These are phyloP conservation scores for Gambelia wislizenii DNA, from an alignment of 2,797 vertebrate genomes.

Conservation along the genomic window DNA sequence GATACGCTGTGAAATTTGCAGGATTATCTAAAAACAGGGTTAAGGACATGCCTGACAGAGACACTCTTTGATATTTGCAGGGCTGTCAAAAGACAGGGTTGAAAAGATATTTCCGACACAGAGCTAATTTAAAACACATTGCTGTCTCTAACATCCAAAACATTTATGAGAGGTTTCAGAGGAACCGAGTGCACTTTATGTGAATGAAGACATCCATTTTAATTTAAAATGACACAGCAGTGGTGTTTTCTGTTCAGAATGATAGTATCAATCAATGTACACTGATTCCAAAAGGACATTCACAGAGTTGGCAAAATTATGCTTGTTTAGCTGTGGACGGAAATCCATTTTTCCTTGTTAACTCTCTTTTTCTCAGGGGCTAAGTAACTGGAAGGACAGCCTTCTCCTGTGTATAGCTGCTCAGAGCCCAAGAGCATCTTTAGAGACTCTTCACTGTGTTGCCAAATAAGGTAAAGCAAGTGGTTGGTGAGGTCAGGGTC, in stretches of 20 bases:
- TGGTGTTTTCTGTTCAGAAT: slow-evolving; percentile 34
- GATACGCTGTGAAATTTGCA: neutral
- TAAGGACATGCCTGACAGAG: slow-evolving; percentile 37
- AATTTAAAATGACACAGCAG: neutral
- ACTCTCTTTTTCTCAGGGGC: neutral
- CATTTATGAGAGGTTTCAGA: neutral
- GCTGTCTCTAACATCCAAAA: slow-evolving; percentile 21
- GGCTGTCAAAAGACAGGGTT: slow-evolving; percentile 9
- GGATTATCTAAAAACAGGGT: slow-evolving; percentile 3
- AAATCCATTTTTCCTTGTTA: neutral
- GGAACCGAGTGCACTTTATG: neutral
- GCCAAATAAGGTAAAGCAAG: neutral
- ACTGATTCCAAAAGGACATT: slow-evolving; percentile 26
- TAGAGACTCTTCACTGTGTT: neutral
- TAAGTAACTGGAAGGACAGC: neutral
- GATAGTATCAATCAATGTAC: slow-evolving; percentile 18
- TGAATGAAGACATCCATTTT: slow-evolving; percentile 37
- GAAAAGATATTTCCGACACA: slow-evolving; percentile 38
- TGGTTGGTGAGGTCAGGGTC: neutral
- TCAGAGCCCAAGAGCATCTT: neutral
- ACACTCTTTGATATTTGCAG: slow-evolving; percentile 2
- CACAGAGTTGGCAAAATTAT: neutral
- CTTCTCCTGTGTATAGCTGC: neutral
- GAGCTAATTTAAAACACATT: slow-evolving; percentile 19
- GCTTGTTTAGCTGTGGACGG: neutral